Evolutionary conservation across 2,888 invertebrate species (phyloP).

Genomic region (Nipponacmea schrenckii): DNA sequence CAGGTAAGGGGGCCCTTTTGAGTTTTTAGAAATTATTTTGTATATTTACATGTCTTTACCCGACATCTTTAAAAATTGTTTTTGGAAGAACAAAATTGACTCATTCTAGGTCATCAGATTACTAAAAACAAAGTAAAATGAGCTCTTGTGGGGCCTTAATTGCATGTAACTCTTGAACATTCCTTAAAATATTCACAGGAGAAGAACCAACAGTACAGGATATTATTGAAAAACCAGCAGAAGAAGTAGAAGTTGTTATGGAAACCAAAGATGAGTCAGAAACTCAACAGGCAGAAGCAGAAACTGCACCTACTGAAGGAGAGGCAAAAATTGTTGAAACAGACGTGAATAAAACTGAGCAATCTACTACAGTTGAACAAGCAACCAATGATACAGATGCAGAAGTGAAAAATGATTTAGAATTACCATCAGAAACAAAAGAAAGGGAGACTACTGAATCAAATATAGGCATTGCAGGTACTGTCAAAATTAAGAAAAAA

Average conservation of each 20-base stretch:
- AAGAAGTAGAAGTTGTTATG: constrained; percentile 8
- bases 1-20: no score
- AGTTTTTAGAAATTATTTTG: no score
- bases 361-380: constrained; percentile 12
- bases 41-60: no score
- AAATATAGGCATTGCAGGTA: no score
- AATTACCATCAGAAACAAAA: not conserved
- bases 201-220: not conserved
- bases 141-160: no score
- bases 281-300: not conserved
- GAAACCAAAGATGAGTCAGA: not conserved
- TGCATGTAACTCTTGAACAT: no score
- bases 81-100: no score
- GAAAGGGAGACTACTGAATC: not conserved
- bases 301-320: not conserved
- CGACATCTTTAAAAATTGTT: no score
- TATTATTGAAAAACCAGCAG: constrained; percentile 13
- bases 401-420: not conserved
- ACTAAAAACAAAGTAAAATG: no score
- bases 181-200: not conserved
- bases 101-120: no score
- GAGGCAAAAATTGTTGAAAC: constrained; percentile 2
- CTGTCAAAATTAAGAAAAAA: no score
- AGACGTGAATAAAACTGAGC: constrained; percentile 11
- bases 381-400: constrained; percentile 13